phyloP scores from a whole-genome alignment of 2,888 invertebrate species.

The Noctua comes region DNA sequence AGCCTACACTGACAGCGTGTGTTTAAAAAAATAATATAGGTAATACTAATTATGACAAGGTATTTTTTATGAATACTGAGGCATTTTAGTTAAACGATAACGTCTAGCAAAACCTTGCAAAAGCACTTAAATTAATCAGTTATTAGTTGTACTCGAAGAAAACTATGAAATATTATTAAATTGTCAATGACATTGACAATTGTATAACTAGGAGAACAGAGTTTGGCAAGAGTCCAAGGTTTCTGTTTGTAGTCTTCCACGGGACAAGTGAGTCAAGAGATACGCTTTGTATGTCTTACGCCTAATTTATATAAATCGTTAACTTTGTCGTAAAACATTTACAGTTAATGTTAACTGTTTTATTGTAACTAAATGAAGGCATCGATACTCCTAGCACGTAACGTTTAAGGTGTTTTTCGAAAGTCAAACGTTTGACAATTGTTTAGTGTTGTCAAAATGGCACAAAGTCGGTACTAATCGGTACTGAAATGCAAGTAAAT shows the following conservation, averaged over 20 bases:
- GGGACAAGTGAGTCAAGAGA: slow-evolving; percentile 49
- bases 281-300: slow-evolving; percentile 43
- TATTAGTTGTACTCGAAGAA: not conserved
- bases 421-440: not conserved
- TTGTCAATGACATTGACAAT: slow-evolving; percentile 66
- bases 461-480: not conserved
- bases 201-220: slow-evolving; percentile 57
- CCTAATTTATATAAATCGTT: slow-evolving; percentile 43
- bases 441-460: not conserved
- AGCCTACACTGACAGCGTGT: not conserved
- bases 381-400: not conserved
- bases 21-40: not conserved
- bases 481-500: not conserved
- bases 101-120: not conserved
- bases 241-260: slow-evolving; percentile 46
- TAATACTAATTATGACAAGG: not conserved
- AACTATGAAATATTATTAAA: slow-evolving; percentile 51
- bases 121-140: not conserved
- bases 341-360: slow-evolving; percentile 24
- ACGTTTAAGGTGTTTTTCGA: not conserved
- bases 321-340: slow-evolving; percentile 12
- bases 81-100: not conserved
- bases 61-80: not conserved
- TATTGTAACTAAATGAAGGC: slow-evolving; percentile 14
- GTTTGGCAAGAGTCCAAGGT: slow-evolving; percentile 76